phyloP scores from a whole-genome alignment of 2,888 invertebrate species.

The Apeira syringaria region DNA sequence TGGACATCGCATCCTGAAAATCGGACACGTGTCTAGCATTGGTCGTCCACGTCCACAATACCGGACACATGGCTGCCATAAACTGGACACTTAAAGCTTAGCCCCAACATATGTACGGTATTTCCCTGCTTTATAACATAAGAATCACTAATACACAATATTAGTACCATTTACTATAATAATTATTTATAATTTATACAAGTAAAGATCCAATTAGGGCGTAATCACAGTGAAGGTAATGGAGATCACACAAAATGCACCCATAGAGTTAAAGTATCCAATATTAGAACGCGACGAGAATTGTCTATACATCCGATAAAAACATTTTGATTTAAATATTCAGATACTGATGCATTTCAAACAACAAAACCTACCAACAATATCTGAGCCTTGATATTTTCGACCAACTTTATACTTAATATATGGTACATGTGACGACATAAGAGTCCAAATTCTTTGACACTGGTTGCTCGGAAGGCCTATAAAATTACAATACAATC shows the following conservation, averaged over 20 bases:
- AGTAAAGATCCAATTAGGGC: conserved; percentile 23
- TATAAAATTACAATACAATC: background rate
- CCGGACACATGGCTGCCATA: conserved; percentile 9
- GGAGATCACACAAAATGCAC: conserved; percentile 27
- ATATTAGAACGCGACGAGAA: conserved; percentile 6
- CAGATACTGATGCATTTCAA: background rate
- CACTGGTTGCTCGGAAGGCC: background rate
- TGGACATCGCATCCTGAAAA: conserved; percentile 1
- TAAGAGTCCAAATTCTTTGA: background rate
- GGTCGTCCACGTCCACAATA: conserved; percentile 2
- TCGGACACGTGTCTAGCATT: background rate
- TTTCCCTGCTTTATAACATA: conserved; percentile 48
- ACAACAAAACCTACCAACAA: background rate
- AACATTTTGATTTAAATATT: background rate
- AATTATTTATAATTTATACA: conserved; percentile 33
- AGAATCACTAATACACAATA: conserved; percentile 38
- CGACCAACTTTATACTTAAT: background rate
- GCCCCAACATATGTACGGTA: conserved; percentile 46
- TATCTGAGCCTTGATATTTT: background rate
- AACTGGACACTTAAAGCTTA: conserved; percentile 40
- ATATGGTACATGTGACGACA: background rate
- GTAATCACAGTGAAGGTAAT: conserved; percentile 14
- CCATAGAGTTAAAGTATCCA: conserved; percentile 10
- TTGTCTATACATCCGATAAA: background rate
- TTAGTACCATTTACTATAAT: conserved; percentile 33